These are phyloP conservation scores for Leptopilina syphax DNA, from an alignment of 2,888 invertebrate species.

Conservation along the genomic window DNA sequence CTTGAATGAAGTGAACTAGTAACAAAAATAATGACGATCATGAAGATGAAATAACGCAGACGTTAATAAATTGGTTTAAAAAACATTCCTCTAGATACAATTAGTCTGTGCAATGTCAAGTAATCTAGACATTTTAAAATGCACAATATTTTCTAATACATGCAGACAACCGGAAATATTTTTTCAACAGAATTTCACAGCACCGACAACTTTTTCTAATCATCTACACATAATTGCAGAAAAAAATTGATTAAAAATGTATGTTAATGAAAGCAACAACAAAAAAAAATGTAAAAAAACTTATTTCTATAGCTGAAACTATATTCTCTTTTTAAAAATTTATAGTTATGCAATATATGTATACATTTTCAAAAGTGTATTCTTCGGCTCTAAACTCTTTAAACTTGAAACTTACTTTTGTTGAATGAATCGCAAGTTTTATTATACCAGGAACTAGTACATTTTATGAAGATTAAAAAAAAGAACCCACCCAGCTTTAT, in stretches of 20 bases:
- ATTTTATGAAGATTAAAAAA: constrained; percentile 16
- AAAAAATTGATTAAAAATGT: too few species aligned
- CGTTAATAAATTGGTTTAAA: constrained; percentile 3
- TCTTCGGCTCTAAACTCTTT: background rate
- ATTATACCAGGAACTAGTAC: background rate
- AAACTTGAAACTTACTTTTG: constrained; percentile 9
- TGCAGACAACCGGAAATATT: too few species aligned
- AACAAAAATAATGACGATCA: background rate
- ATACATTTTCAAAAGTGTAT: too few species aligned
- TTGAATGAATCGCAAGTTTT: constrained; percentile 15
- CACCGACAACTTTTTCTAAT: too few species aligned
- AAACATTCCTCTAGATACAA: background rate
- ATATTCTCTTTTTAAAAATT: too few species aligned
- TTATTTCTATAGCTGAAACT: too few species aligned
- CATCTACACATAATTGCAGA: too few species aligned
- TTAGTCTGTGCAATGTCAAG: background rate
- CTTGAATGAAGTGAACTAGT: constrained; percentile 1
- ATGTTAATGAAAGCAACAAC: too few species aligned
- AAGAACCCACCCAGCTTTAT: background rate
- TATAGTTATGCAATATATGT: too few species aligned
- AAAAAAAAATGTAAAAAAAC: too few species aligned
- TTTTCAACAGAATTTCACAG: too few species aligned
- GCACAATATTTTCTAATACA: background rate
- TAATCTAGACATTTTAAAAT: background rate
- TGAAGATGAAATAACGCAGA: constrained; percentile 9